Base-by-base conservation (phyloP, 2,113 vertebrate species). In the Tupaia chinensis region DNA sequence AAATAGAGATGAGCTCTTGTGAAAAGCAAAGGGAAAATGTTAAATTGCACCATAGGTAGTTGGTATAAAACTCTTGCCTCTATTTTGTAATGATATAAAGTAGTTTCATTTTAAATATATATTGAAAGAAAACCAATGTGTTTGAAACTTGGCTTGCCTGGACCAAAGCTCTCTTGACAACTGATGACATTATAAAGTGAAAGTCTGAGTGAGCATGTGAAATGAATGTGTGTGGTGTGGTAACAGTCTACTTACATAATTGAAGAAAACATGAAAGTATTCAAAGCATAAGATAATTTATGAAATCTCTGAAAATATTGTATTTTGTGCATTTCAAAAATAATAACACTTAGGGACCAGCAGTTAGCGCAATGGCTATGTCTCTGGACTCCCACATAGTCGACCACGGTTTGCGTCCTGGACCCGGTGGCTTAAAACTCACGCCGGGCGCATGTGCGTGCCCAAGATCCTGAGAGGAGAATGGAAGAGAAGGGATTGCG, bases 71-170 rank as follows among this genome's bases (percentile, higher is more conserved):
- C 6, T 74, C 27, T 54, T 44, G 3, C 12, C 63, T 76, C 23
- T 84, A 29, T n/a, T 70, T 44, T 80, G 72, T 56, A 81, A 53
- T 60, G 34, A 74, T 91, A 94, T 73, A 91, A 81, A 89, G 22
- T 25, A 9, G 8, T 27, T 91, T 60, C 84, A 74, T 79, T 85
- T 91, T 82, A 87, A 96, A 29, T 61, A 44, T 53, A 25, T 25
- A 65, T 2, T 65, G 17, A 92, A 69, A 83, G 34, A 60, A 74
- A 93, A 56, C 1, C 23, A 56, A 78, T 27, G 27, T 68, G 2
- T 25, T 63, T 63, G 16, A 83, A 84, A 76, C 17, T 29, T 61
- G 29, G 9, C 9, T 79, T 74, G 5, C 9, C 23, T 61, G 12
- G 1, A 79, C 25, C 4, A 61, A 29, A 76, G 7, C 9, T 70